Percentiles rank a stretch among this genome's conserved stretches.
Conservation (phyloP, 1,140 invertebrate species). For the Drosophila suzukii region DNA sequence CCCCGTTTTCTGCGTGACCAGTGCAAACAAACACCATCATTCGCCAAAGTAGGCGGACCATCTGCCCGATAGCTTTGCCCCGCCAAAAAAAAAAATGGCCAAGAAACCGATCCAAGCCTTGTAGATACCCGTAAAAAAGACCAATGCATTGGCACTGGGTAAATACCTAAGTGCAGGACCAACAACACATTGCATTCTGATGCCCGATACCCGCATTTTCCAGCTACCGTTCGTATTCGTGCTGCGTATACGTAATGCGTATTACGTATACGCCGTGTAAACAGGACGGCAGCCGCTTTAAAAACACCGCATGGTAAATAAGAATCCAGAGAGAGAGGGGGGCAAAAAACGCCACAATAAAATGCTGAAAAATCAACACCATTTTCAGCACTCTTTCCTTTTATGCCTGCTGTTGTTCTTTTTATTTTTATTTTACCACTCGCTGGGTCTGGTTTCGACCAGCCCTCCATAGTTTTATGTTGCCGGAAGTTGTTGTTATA, state of each 20-base stretch:
- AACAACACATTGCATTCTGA: slow-evolving; percentile 6
- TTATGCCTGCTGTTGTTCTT: slow-evolving; percentile 25
- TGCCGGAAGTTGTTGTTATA: slow-evolving; percentile 24
- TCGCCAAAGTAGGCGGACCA: background rate
- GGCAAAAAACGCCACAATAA: slow-evolving; percentile 19
- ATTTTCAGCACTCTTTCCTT: slow-evolving; percentile 28
- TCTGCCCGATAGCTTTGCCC: background rate
- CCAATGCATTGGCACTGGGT: slow-evolving; percentile 1
- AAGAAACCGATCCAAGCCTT: slow-evolving; percentile 5
- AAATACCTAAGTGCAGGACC: slow-evolving; percentile 22
- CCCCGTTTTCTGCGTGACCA: slow-evolving; percentile 40
- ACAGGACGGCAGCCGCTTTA: slow-evolving; percentile 2
- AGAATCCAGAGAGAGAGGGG: background rate
- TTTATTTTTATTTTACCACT: slow-evolving; percentile 17
- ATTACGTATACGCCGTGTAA: slow-evolving; percentile 42
- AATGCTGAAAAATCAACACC: slow-evolving; percentile 59
- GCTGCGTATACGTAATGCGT: slow-evolving; percentile 35
- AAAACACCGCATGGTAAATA: slow-evolving; percentile 29
- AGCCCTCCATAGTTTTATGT: slow-evolving; percentile 13
- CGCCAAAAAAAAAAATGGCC: background rate
- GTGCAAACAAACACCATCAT: slow-evolving; percentile 21
- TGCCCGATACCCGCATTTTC: background rate
- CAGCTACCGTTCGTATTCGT: slow-evolving; percentile 5
- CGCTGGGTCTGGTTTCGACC: slow-evolving; percentile 7
- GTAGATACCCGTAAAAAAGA: slow-evolving; percentile 1